Evolutionary conservation across 2,888 invertebrate species (phyloP), one percentile per base, ranked within the genome.

Genomic region (Amiota communis): DNA sequence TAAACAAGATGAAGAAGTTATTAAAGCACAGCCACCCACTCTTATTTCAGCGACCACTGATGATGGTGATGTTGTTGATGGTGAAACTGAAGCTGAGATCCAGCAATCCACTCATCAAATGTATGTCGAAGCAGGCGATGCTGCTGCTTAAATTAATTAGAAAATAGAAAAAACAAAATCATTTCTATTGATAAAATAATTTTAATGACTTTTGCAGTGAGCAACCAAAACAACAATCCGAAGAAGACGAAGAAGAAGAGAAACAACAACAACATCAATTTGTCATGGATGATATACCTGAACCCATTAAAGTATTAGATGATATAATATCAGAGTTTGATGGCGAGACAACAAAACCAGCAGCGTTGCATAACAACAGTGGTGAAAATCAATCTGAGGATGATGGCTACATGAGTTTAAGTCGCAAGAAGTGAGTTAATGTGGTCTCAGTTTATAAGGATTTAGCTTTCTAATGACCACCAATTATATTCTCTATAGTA

Each of bases 351-450:
- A 88, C 87, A 53, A 87, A 87, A 76, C 89, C 89, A 49, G 84
- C 84, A 75, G 88, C 88, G 75, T 78, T 86, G 77, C 81, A 84
- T 65, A 87, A 87, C 77, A 87, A 87, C 88, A 95, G 95, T 91
- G 95, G 95, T 89, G 95, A 95, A 82, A 95, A 95, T 90, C 95
- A 95, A 89, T 95, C 95, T 73, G 96, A 96, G 90, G 96, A 96
- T 92, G 96, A 96, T 92, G 96, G 96, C 90, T 96, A 96, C 91
- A 96, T 96, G 95, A 96, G 96, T 91, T 95, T 96, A 93, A 96
- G 96, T 93, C 96, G 96, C 83, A 93, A 95, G 89, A 94, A 93
- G 93, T 93, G 80, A 84, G 83, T 81, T 46, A 13, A 13, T 63
- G 20, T n/a, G 36, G 10, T 17, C 13, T 3, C 17, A 4, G 53